Evolutionary conservation across 2,888 invertebrate genomes (phyloP).

Genomic region (Oscheius sp.): DNA sequence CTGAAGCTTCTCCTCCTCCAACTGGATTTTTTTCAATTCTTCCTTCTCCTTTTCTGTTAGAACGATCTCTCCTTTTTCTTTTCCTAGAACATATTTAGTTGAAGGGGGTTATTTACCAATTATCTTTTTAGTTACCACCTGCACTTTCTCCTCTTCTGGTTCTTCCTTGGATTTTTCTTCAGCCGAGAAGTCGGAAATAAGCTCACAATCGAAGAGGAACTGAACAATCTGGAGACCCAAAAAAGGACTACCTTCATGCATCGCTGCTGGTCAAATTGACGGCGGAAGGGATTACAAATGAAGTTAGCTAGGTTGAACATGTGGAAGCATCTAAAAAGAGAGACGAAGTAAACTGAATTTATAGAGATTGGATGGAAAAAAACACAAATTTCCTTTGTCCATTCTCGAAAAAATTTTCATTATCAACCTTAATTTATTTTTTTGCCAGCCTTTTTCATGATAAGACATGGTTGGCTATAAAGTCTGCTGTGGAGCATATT

Average conservation of each 20-base stretch:
- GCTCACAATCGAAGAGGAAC: conserved; percentile 61
- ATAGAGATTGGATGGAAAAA: no score
- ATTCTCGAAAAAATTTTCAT: no score
- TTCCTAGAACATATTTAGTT: not conserved
- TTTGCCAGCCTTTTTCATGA: no score
- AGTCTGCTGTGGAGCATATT: no score
- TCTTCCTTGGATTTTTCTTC: conserved; percentile 29
- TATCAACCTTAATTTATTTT: no score
- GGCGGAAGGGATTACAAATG: conserved; percentile 57
- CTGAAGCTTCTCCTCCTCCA: conserved; percentile 8
- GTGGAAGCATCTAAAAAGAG: conserved; percentile 46
- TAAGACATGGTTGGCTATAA: no score
- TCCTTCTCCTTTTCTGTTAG: conserved; percentile 3
- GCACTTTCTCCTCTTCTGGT: not conserved
- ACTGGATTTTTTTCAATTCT: conserved; percentile 8
- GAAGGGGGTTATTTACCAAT: no score
- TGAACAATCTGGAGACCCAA: conserved; percentile 4
- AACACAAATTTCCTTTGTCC: no score
- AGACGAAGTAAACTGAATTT: no score
- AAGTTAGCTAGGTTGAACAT: conserved; percentile 49
- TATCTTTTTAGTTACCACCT: not conserved
- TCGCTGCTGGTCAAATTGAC: conserved; percentile 54
- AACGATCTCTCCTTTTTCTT: no score
- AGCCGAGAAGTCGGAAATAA: conserved; percentile 56
- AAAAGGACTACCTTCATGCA: conserved; percentile 49